Evolutionary conservation across 2,113 vertebrate species (phyloP), one percentile per base, ranked within the genome.

Genomic region (Scalopus aquaticus): DNA sequence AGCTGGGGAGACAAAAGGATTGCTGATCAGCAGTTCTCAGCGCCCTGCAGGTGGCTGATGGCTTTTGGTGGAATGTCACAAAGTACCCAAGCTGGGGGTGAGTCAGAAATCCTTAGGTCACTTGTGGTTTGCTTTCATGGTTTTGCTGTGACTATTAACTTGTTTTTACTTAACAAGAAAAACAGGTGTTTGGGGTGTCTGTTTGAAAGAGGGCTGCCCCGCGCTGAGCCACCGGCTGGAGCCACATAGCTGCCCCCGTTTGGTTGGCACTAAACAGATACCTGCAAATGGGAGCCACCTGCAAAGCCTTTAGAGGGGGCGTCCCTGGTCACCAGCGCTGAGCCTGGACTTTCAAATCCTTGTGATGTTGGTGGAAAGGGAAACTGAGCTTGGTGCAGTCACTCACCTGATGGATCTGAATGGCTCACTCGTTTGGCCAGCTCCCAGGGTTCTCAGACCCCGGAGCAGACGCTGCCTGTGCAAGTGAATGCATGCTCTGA

Each of bases 81-180:
- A 91, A 64, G 94, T 95, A 79, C 96, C 94, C 86, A 82, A 97
- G 97, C 56, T 32, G 84, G 90, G 92, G 94, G 96, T 98, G 98
- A 98, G 97, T 98, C 98, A 98, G 97, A 98, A 95, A 97, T 37
- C 90, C 98, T 98, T 88, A 97, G 98, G 98, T 98, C 98, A 97
- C 97, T 98, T 98, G 98, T 96, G 98, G 98, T 98, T 98, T 98
- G 97, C 98, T 98, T 98, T 98, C 98, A 98, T 98, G 98, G 98
- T 98, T 99, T 98, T 98, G 96, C 97, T 97, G 98, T 98, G 98
- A 98, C 98, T 98, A 94, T 97, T 92, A 84, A 96, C 97, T 98
- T 98, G 98, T 98, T 98, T 96, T 98, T 84, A 94, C 94, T 98
- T 96, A 72, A 94, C 78, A 95, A 98, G 98, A 98, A 97, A 97